Evolutionary conservation across 2,888 invertebrate species (phyloP), one percentile per base, ranked within the genome.

Genomic region (Physocephala rufipes): DNA sequence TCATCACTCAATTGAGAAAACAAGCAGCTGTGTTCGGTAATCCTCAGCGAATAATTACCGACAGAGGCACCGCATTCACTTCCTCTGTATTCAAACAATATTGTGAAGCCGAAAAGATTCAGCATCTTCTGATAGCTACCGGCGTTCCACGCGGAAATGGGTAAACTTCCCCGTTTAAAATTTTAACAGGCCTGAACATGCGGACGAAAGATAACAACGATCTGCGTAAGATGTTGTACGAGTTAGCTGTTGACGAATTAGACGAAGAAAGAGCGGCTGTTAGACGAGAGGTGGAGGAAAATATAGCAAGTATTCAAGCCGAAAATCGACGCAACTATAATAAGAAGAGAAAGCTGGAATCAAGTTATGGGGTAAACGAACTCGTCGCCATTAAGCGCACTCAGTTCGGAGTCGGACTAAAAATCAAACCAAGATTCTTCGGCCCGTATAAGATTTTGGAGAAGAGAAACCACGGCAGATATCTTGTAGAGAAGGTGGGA

Each of bases 1-100:
- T 79, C 0, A 3, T 85, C 15, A 59, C 78, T 0, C 79, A 80
- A 64, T 53, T 84, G 9, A 19, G 19, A 12, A 75, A 67, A 24
- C 70, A 74, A 19, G 53, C 74, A 19, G 65, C 30, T 0, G 21
- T 70, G 3, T 74, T 75, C 61, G 74, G 73, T 2, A 83, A 75
- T 49, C 80, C 82, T 1, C 75, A 58, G 15, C 69, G 80, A 4
- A 75, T 86, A 9, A 80, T 86, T 4, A 79, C 80, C 0, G 85
- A 87, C 69, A 71, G 82, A 55, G 84, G 85, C 9, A 78, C 82
- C 13, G 80, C 80, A 1, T 86, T 84, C 67, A 86, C 85, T 0
- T 79, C 82, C 1, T 74, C 77, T 19, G 63, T 68, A 3, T 87
- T 86, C 70, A 71, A 77, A 63, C 69, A 74, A 4, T 84, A 80